A percentile compares a stretch with the other conserved stretches of the same genome.
Conservation (phyloP, 2,113 vertebrate genomes). For the Gymnobelideus leadbeateri region DNA sequence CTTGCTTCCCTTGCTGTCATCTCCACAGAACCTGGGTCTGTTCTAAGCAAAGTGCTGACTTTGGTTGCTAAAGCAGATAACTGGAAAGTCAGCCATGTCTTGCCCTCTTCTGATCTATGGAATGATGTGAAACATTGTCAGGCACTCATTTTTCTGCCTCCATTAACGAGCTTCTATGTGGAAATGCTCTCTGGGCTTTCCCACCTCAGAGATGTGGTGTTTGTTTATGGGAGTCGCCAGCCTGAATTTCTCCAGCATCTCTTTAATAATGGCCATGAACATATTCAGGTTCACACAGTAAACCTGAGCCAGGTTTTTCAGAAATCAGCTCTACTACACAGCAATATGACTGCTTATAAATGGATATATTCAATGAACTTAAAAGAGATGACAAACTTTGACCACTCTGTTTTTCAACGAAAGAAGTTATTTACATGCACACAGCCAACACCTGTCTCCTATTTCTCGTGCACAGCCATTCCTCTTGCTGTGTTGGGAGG, state of each 20-base stretch:
- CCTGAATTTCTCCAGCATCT: conserved; percentile 57
- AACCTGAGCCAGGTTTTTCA: conserved; percentile 83
- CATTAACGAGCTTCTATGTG: conserved; percentile 73
- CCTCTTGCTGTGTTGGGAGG: conserved; percentile 80
- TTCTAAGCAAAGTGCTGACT: conserved; percentile 85
- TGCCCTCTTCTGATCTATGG: conserved; percentile 34
- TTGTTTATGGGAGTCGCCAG: conserved; percentile 81
- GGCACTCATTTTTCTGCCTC: conserved; percentile 86
- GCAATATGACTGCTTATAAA: conserved; percentile 71
- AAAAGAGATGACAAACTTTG: conserved; percentile 51
- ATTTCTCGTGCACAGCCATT: conserved; percentile 82
- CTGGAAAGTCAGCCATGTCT: conserved; percentile 83
- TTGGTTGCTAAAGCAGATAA: conserved; percentile 84
- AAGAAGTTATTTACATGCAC: neutral
- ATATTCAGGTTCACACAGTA: conserved; percentile 82
- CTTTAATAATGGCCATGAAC: conserved; percentile 76
- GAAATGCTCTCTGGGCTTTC: conserved; percentile 59
- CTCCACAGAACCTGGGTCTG: conserved; percentile 82
- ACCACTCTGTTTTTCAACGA: conserved; percentile 73
- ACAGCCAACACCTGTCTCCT: conserved; percentile 75
- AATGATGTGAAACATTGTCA: conserved; percentile 72
- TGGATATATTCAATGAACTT: conserved; percentile 86
- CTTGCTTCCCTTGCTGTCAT: conserved; percentile 84
- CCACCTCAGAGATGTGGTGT: conserved; percentile 82
- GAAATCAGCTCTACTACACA: conserved; percentile 83